phyloP scores from a whole-genome alignment of 2,113 vertebrate species.

The Murina feae region DNA sequence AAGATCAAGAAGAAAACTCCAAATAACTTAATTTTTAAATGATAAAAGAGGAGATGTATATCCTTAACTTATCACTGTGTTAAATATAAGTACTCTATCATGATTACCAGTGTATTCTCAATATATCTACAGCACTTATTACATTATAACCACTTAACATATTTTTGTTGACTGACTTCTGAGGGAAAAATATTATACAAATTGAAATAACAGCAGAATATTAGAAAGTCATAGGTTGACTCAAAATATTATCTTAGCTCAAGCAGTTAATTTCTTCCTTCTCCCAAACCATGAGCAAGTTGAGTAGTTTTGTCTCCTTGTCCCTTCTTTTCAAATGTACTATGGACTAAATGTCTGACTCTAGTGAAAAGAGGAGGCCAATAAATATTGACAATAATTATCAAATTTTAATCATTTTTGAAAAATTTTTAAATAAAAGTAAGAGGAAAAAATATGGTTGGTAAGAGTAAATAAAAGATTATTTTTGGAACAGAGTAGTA shows the following conservation, averaged over 20 bases:
- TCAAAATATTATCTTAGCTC: background rate
- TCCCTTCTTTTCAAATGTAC: background rate
- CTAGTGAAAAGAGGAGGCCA: background rate
- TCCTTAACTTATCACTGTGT: background rate
- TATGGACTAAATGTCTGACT: background rate
- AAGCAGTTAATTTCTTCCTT: background rate
- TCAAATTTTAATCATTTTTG: background rate
- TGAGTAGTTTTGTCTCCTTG: background rate
- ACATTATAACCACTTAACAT: background rate
- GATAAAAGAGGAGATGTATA: background rate
- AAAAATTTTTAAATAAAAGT: constrained; percentile 7
- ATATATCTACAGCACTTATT: background rate
- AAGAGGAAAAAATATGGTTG: background rate
- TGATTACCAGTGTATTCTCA: background rate
- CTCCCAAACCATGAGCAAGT: background rate
- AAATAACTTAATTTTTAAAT: constrained; percentile 33
- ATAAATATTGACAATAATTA: constrained; percentile 1
- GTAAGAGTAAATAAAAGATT: background rate
- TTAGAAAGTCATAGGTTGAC: background rate
- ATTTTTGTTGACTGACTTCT: background rate
- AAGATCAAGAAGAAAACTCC: background rate
- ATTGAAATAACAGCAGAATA: background rate
- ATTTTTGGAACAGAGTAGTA: background rate
- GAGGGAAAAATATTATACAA: background rate
- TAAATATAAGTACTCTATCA: background rate